Percentiles rank a stretch among this genome's conserved stretches.
These are phyloP conservation scores for Ips nitidus DNA, from an alignment of 1,140 invertebrate species.

Conservation along the genomic window DNA sequence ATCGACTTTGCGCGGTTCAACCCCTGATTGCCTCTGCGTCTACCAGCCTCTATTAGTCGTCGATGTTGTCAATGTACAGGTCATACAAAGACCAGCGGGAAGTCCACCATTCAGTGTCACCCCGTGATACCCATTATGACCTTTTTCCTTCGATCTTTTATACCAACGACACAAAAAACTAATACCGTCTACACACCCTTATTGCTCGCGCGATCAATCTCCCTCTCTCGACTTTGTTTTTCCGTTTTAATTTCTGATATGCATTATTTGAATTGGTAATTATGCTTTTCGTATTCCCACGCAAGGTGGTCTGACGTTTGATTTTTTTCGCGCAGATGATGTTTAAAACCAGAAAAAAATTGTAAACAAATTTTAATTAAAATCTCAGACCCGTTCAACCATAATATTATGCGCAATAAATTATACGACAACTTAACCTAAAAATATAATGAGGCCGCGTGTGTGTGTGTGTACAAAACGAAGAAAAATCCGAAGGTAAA, in stretches of 20 bases:
- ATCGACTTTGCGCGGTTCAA: slow-evolving; percentile 30
- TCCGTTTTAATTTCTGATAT: slow-evolving; percentile 29
- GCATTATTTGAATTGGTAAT: slow-evolving; percentile 38
- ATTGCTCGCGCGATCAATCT: slow-evolving; percentile 27
- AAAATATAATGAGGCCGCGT: slow-evolving; percentile 9
- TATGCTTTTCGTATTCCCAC: slow-evolving; percentile 38
- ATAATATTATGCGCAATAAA: slow-evolving; percentile 7
- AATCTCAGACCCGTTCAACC: too few species aligned
- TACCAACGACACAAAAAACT: slow-evolving; percentile 35
- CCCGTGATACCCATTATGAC: slow-evolving; percentile 47
- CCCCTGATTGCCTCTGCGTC: slow-evolving; percentile 41
- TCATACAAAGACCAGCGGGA: slow-evolving; percentile 41
- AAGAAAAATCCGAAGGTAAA: slow-evolving; percentile 21
- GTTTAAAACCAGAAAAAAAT: too few species aligned
- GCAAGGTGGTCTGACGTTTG: slow-evolving; percentile 35
- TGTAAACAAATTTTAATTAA: too few species aligned
- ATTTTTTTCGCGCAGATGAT: too few species aligned
- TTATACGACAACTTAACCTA: slow-evolving; percentile 24
- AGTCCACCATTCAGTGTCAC: slow-evolving; percentile 43
- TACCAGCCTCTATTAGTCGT: slow-evolving; percentile 36
- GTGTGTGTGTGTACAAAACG: background rate
- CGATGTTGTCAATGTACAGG: slow-evolving; percentile 46
- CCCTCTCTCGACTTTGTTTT: slow-evolving; percentile 18
- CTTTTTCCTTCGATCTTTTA: slow-evolving; percentile 47
- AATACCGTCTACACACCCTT: slow-evolving; percentile 16